Conservation (phyloP, 2,113 vertebrate genomes). For the Numida meleagris region DNA sequence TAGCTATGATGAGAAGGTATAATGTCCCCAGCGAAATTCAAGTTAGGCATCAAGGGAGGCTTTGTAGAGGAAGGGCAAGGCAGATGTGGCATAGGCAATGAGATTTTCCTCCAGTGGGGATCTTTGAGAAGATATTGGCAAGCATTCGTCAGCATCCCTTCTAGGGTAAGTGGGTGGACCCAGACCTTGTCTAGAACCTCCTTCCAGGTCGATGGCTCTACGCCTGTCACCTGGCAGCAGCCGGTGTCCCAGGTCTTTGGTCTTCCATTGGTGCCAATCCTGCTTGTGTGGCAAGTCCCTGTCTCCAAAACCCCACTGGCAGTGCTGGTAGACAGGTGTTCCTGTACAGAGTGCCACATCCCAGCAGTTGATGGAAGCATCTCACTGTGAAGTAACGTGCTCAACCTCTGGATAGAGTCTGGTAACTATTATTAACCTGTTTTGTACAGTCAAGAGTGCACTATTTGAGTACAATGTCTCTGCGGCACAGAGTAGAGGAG, state of each 20-base stretch:
- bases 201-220: neutral
- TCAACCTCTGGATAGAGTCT: neutral
- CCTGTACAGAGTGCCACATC: fast-evolving
- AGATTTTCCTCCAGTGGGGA: neutral
- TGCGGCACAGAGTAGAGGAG: neutral
- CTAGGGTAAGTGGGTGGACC: no score
- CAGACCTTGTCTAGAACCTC: neutral
- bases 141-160: neutral
- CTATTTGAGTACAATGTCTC: neutral
- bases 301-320: fast-evolving
- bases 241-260: no score
- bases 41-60: neutral
- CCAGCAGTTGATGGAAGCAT: neutral
- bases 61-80: neutral
- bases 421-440: neutral
- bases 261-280: neutral
- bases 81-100: neutral
- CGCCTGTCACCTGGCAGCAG: neutral
- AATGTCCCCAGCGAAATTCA: no score
- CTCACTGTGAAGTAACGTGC: neutral
- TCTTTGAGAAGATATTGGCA: neutral
- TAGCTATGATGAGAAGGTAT: neutral
- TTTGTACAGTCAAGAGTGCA: neutral
- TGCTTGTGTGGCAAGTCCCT: neutral
- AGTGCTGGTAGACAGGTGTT: neutral